Percentiles rank a stretch among this genome's conserved stretches.
Conservation (phyloP, 1,140 invertebrate genomes). For the Daktulosphaira vitifoliae region DNA sequence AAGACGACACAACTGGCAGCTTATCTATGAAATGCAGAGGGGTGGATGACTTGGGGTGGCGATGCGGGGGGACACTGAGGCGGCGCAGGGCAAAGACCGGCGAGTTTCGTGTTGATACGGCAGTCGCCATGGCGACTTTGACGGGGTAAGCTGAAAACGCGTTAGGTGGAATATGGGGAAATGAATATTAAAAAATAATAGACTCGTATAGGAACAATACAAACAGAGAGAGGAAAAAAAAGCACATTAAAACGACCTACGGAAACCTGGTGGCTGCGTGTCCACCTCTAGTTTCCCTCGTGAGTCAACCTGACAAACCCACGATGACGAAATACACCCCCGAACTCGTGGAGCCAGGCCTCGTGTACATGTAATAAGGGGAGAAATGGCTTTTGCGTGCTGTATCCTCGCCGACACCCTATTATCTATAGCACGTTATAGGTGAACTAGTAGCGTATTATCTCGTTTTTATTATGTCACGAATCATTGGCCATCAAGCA, state of each 20-base stretch:
- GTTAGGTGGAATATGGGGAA: too few species aligned
- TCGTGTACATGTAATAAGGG: too few species aligned
- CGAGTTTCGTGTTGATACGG: slow-evolving; percentile 28
- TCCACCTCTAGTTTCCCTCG: not conserved
- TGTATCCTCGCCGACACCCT: too few species aligned
- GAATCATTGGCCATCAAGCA: slow-evolving; percentile 10
- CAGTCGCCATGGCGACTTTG: slow-evolving; percentile 18
- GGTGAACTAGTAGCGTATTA: too few species aligned
- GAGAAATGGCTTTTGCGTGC: too few species aligned
- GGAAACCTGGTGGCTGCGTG: not conserved
- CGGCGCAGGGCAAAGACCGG: not conserved
- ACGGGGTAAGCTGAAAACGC: not conserved
- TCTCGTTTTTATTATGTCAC: not conserved
- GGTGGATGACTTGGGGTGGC: not conserved
- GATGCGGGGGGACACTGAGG: not conserved
- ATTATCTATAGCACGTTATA: too few species aligned
- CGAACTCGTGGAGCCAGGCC: too few species aligned
- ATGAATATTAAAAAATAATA: too few species aligned
- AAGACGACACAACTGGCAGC: slow-evolving; percentile 4
- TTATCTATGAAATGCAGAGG: not conserved
- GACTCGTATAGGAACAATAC: too few species aligned
- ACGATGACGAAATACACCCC: too few species aligned
- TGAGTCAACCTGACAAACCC: slow-evolving; percentile 1
- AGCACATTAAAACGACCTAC: not conserved
- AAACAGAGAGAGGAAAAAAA: too few species aligned